Conservation (phyloP, 2,888 invertebrate species). For the Meloe dianella region DNA sequence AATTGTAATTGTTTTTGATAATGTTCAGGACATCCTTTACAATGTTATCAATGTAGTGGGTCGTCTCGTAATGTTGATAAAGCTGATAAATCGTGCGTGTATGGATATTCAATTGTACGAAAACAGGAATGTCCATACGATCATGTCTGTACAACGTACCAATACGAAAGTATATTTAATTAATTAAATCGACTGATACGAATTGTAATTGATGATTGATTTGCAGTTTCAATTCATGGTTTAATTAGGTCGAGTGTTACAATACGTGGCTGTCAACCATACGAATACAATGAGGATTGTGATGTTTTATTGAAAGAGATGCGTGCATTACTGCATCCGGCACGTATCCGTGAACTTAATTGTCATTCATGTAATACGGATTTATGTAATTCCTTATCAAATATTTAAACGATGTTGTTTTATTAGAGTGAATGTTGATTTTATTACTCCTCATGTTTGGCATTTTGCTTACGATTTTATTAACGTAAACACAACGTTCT, state of each 20-base stretch:
- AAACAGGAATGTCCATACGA: slow-evolving; percentile 29
- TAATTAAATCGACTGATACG: background rate
- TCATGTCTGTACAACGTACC: slow-evolving; percentile 29
- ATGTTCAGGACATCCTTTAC: slow-evolving; percentile 20
- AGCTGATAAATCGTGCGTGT: slow-evolving; percentile 30
- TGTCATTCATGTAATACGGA: slow-evolving; percentile 27
- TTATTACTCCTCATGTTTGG: background rate
- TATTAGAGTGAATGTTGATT: background rate
- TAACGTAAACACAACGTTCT: too few species aligned
- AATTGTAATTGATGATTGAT: background rate
- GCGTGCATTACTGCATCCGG: slow-evolving; percentile 25
- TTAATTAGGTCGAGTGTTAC: slow-evolving; percentile 27
- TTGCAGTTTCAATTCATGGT: slow-evolving; percentile 28
- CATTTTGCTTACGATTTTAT: background rate
- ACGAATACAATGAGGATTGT: slow-evolving; percentile 21
- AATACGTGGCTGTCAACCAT: slow-evolving; percentile 25
- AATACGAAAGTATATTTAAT: slow-evolving; percentile 45
- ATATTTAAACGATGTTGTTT: slow-evolving; percentile 16
- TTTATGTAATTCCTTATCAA: slow-evolving; percentile 28
- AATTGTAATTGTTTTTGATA: too few species aligned
- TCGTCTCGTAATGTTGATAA: slow-evolving; percentile 29
- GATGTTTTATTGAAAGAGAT: slow-evolving; percentile 23
- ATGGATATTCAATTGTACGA: slow-evolving; percentile 26
- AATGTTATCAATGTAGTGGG: slow-evolving; percentile 28
- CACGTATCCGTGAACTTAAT: slow-evolving; percentile 24